Base-by-base conservation (phyloP, 2,888 invertebrate genomes). In the Oasisia sp. region DNA sequence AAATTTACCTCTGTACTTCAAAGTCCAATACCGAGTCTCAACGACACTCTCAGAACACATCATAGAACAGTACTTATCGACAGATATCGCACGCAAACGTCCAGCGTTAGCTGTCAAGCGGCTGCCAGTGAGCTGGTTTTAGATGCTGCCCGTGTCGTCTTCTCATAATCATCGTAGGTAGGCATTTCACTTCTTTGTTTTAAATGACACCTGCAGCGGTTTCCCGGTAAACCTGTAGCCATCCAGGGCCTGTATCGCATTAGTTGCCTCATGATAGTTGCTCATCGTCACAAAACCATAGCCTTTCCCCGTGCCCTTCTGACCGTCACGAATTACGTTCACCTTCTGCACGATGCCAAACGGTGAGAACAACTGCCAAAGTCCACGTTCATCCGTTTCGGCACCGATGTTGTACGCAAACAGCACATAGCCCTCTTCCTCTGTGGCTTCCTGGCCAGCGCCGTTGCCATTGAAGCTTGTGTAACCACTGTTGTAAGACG, bases 281-380 rank as follows among this genome's bases (percentile, higher is more conserved):
- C 95, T 94, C 96, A 96, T 96, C 32, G 96, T 96, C 19, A 96
- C 96, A 94, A 96, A 96, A 1, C 96, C 96, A 94, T 95, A 96
- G 12, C 96, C 96, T 94, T 96, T 96, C 92, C 96, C 95, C 92
- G 95, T 94, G 92, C 95, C 95, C 92, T 95, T 95, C 38, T 95
- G 94, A 91, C 94, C 94, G 92, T 96, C 96, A 92, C 96, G 94
- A 92, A 96, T 96, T 4, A 96, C 95, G 91, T 96, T 96, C 32
- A 96, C 96, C 93, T 96, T 96, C 93, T 95, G 95, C n/a, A 96
- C 96, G 12, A 95, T 95, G 27, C 96, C 96, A 93, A 95, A 96
- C 2, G 96, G 95, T 32, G 96, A 95, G 93, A 96, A 96, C 93
- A 96, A 92, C 92, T 96, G 95, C 95, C 96, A 96, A 89, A 96